Evolutionary conservation across 2,888 invertebrate genomes (phyloP), one percentile per base, ranked within the genome.

Genomic region (Melipona bicolor): DNA sequence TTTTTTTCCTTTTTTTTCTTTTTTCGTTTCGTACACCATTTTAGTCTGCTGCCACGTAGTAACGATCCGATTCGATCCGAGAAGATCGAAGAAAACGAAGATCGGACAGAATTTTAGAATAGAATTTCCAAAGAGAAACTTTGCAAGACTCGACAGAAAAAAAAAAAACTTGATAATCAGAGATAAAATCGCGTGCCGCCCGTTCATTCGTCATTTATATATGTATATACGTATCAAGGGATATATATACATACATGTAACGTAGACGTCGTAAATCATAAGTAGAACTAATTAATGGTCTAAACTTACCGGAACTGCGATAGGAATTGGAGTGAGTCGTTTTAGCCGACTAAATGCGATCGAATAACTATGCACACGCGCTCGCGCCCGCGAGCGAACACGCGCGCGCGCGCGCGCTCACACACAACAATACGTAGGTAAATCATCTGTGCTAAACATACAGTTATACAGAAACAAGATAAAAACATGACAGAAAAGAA

Each of bases 261-360:
- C 49, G 24, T 50, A 50, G 50, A 50, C n/a, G 49, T 67, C 5
- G 1, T 19, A 32, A 68, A 50, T 27, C 50, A n/a, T 49, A 68
- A 76, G 62, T 77, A 72, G 73, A 82, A 32, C 67, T 77, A 91
- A 90, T 90, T 82, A 89, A 87, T 90, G 83, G 81, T 83, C 90
- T 87, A 89, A 90, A 93, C 93, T 93, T 93, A 93, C 93, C 93
- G 89, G 92, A 90, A 91, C 89, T 91, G 89, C 90, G 83, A 91
- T 93, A 91, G 90, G 92, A 91, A 91, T 92, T 91, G 90, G 87
- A 91, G 90, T 90, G 89, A 92, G 90, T 93, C 89, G 91, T 90
- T 85, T 90, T 91, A 93, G 91, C 90, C 91, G 91, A 92, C 90
- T 91, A 91, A 32, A 89, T 83, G 87, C 89, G 85, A 90, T 90